phyloP scores from a whole-genome alignment of 2,888 invertebrate species.

The Alloplasta piceator region DNA sequence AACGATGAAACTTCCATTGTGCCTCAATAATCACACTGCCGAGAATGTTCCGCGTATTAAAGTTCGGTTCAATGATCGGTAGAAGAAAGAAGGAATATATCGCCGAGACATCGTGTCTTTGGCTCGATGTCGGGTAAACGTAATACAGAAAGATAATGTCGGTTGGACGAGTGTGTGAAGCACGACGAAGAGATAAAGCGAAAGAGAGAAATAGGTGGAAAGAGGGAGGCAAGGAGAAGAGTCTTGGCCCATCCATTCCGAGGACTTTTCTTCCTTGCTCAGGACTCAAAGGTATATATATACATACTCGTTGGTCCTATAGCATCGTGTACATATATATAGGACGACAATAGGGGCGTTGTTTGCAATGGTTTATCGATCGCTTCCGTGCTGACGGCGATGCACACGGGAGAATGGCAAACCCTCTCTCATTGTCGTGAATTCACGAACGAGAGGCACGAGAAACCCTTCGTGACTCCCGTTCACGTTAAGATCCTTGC shows the following conservation, averaged over 20 bases:
- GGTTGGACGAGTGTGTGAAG: conserved; percentile 11
- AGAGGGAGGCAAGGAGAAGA: conserved; percentile 1
- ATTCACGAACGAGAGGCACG: conserved; percentile 63
- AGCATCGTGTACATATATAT: conserved; percentile 10
- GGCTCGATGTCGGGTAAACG: conserved; percentile 29
- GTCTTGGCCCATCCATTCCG: conserved; percentile 46
- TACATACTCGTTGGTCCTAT: not conserved
- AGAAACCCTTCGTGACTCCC: conserved; percentile 72
- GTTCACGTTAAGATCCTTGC: conserved; percentile 31
- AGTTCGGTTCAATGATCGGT: conserved; percentile 36
- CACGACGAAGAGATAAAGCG: conserved; percentile 19
- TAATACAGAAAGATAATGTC: conserved; percentile 44
- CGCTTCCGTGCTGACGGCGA: conserved; percentile 70
- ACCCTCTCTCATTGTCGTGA: conserved; percentile 42
- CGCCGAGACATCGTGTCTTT: conserved; percentile 5
- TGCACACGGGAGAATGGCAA: conserved; percentile 64
- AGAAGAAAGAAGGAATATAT: not conserved
- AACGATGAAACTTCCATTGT: too few species aligned
- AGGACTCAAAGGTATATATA: conserved; percentile 16
- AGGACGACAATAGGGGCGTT: conserved; percentile 74
- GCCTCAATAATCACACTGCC: too few species aligned
- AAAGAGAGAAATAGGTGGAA: not conserved
- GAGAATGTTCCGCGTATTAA: conserved; percentile 25
- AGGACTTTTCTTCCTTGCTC: conserved; percentile 41
- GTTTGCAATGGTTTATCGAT: conserved; percentile 76